A percentile compares a stretch with the other conserved stretches of the same genome.
Evolutionary conservation across 2,797 vertebrate genomes (phyloP).

Genomic region (Denticeps clupeoides): DNA sequence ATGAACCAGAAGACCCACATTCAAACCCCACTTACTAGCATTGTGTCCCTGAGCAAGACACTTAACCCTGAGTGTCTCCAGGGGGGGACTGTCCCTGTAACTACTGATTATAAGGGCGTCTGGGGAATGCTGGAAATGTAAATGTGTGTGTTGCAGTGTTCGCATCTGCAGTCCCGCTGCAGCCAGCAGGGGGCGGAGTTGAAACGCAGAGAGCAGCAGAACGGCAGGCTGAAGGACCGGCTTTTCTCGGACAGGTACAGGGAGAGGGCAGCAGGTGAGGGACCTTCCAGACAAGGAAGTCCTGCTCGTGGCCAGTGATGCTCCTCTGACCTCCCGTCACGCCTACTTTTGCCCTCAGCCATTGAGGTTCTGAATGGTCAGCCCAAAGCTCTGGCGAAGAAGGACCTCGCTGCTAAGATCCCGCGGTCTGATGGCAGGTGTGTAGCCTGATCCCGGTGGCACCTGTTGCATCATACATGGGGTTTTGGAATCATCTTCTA

Average conservation of each 20-base stretch:
- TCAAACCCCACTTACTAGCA: too few species aligned
- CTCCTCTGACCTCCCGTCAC: too few species aligned
- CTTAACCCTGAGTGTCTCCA: too few species aligned
- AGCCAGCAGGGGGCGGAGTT: slow-evolving; percentile 50
- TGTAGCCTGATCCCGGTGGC: neutral
- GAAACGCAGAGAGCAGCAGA: slow-evolving; percentile 45
- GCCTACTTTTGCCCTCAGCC: slow-evolving; percentile 33
- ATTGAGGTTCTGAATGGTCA: slow-evolving; percentile 52
- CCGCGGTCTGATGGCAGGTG: slow-evolving; percentile 31
- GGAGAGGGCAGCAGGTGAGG: slow-evolving; percentile 19
- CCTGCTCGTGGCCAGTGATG: too few species aligned
- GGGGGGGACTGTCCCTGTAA: too few species aligned
- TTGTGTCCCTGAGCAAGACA: too few species aligned
- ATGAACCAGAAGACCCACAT: too few species aligned
- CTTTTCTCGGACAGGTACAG: slow-evolving; percentile 40
- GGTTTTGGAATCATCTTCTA: too few species aligned
- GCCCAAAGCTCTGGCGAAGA: slow-evolving; percentile 27
- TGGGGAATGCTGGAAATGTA: too few species aligned
- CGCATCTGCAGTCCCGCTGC: slow-evolving; percentile 42
- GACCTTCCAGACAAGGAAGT: too few species aligned
- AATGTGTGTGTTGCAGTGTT: slow-evolving; percentile 25
- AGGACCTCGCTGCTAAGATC: slow-evolving; percentile 22
- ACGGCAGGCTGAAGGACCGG: slow-evolving; percentile 45
- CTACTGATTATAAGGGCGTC: too few species aligned
- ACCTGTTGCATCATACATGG: neutral